Conservation (phyloP, 2,113 vertebrate genomes). For the Muntiacus reevesi region DNA sequence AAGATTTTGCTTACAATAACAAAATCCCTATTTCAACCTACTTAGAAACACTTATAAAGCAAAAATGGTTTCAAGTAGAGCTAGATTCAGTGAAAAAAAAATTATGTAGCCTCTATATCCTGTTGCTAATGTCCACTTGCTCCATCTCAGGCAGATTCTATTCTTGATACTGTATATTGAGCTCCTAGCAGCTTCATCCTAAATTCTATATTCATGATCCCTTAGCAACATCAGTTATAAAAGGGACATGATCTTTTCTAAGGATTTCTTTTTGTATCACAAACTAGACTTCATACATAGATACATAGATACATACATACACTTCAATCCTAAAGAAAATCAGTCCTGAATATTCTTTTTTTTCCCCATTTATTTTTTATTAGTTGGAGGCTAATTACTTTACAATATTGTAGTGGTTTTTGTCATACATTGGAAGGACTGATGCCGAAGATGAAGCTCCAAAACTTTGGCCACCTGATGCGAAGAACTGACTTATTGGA, state of each 20-base stretch:
- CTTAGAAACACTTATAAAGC: neutral
- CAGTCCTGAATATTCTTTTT: neutral
- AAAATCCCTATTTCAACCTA: neutral
- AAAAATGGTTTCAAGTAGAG: neutral
- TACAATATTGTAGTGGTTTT: too few relatives aligned
- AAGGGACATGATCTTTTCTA: neutral
- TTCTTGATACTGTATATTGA: neutral
- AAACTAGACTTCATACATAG: neutral
- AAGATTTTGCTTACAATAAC: neutral
- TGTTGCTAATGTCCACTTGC: neutral
- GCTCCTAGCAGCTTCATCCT: neutral
- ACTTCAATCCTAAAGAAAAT: neutral
- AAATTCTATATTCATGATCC: neutral
- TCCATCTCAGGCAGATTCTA: neutral
- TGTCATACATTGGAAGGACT: neutral
- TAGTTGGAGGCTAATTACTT: too few relatives aligned
- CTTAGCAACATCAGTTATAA: neutral
- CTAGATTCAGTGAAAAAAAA: neutral
- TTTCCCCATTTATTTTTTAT: too few relatives aligned
- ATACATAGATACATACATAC: neutral
- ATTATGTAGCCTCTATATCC: neutral
- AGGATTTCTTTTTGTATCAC: neutral
- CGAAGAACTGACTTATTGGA: neutral
- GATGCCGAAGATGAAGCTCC: neutral
- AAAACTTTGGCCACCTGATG: neutral